Percentiles rank a stretch among this genome's conserved stretches.
Evolutionary conservation across 2,113 vertebrate species (phyloP).

Genomic region (Ibidorhyncha struthersii): DNA sequence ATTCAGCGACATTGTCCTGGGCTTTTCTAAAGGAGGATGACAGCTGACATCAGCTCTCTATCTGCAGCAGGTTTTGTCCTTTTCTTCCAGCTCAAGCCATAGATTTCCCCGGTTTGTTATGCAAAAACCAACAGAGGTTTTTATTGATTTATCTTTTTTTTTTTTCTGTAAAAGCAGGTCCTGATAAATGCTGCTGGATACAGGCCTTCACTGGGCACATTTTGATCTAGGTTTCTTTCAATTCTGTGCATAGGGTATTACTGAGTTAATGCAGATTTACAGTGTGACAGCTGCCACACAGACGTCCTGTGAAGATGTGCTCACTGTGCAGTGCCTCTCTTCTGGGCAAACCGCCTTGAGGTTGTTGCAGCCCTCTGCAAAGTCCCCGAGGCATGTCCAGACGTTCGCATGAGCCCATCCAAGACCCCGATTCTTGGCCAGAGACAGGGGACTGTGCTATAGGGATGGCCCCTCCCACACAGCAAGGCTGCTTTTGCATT

Average conservation of each 20-base stretch:
- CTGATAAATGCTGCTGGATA: neutral
- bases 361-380: neutral
- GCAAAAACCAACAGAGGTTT: neutral
- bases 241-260: neutral
- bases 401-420: neutral
- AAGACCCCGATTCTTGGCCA: neutral
- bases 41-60: slow-evolving; percentile 2
- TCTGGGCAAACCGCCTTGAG: neutral
- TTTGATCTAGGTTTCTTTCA: neutral
- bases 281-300: neutral
- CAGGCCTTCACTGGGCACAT: neutral
- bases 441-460: neutral
- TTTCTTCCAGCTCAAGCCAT: neutral
- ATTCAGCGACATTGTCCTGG: neutral
- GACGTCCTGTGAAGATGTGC: neutral
- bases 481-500: neutral
- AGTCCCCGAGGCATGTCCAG: neutral
- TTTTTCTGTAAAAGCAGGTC: neutral
- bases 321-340: neutral
- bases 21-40: slow-evolving; percentile 10
- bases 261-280: neutral
- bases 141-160: neutral
- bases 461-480: neutral
- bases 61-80: neutral
- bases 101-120: neutral